These are phyloP conservation scores for Noctua comes DNA, from an alignment of 2,888 invertebrate genomes.

Conservation along the genomic window DNA sequence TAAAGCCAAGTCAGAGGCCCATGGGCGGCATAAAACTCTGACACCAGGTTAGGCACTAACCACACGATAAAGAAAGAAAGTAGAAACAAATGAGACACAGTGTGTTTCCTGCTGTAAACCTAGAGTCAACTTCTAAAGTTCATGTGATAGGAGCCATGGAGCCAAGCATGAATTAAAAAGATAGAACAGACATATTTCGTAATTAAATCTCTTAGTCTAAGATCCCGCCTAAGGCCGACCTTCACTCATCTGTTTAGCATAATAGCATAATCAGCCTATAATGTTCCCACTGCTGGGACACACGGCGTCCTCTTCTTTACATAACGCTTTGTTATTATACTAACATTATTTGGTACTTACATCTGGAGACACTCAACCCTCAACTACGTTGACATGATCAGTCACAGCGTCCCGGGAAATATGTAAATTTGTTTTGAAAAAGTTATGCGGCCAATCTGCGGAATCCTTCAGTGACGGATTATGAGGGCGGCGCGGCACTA, in stretches of 20 bases:
- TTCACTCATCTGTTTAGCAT: no score
- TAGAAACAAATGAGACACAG: slow-evolving; percentile 1
- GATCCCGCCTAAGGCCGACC: neutral
- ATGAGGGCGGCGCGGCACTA: slow-evolving; percentile 69
- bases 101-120: neutral
- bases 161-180: neutral
- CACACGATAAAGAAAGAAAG: no score
- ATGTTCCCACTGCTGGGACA: no score
- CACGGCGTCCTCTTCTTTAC: neutral
- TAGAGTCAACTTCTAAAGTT: neutral
- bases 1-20: no score
- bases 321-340: neutral
- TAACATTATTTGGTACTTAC: neutral
- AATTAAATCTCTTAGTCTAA: neutral
- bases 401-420: slow-evolving; percentile 76
- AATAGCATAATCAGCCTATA: no score
- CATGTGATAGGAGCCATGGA: neutral
- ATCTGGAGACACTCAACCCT: slow-evolving; percentile 38
- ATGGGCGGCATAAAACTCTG: no score
- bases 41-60: no score
- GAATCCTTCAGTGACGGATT: slow-evolving; percentile 75
- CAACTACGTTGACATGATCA: slow-evolving; percentile 73
- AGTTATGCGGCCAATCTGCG: slow-evolving; percentile 80
- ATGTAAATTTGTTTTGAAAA: slow-evolving; percentile 85
- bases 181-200: neutral